These are phyloP conservation scores for Rhagologus leucostigma DNA, from an alignment of 2,113 vertebrate genomes.

Conservation along the genomic window DNA sequence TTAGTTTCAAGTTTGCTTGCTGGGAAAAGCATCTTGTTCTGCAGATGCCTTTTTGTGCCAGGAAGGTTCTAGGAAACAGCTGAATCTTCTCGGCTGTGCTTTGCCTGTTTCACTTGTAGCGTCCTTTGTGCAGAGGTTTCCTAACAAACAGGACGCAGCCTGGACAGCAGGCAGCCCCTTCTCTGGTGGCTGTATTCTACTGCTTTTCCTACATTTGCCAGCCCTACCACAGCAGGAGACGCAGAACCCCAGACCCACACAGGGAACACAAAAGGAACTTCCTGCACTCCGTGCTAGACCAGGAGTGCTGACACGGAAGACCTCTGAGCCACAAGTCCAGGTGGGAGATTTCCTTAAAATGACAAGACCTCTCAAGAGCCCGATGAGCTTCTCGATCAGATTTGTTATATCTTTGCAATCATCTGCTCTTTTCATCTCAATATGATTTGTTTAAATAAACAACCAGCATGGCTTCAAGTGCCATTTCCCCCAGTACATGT, in stretches of 20 bases:
- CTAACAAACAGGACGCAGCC: background rate
- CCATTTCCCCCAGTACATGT: background rate
- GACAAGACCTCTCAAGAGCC: background rate
- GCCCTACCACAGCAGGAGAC: background rate
- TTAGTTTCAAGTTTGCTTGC: background rate
- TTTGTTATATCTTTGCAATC: background rate
- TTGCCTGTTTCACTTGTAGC: background rate
- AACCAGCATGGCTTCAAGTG: conserved; percentile 44
- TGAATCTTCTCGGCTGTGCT: background rate
- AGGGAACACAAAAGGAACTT: background rate
- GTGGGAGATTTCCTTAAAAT: background rate
- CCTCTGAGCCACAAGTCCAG: background rate
- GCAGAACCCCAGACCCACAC: background rate
- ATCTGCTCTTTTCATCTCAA: conserved; percentile 11
- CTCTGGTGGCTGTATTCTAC: rapidly evolving
- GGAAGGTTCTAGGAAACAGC: background rate
- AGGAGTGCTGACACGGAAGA: background rate
- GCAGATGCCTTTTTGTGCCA: background rate
- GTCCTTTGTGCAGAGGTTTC: background rate
- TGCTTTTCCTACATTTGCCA: background rate
- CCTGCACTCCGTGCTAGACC: background rate
- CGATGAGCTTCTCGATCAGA: background rate
- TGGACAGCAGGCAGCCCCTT: background rate
- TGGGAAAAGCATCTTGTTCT: background rate
- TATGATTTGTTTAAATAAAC: conserved; percentile 58